phyloP scores from a whole-genome alignment of 2,113 vertebrate species.

The Petromus typicus region DNA sequence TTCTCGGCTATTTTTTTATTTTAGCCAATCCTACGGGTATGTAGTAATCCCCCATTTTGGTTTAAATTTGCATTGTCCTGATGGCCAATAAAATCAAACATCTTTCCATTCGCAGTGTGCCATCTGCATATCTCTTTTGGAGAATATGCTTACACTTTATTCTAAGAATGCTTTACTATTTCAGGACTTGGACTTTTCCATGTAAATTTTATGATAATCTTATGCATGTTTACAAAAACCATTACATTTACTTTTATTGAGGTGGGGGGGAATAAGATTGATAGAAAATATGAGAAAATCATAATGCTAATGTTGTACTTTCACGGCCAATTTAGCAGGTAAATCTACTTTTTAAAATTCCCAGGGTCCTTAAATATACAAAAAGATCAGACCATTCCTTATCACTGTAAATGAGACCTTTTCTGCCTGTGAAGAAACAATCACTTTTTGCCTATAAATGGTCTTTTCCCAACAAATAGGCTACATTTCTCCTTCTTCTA shows the following conservation, averaged over 20 bases:
- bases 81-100: background rate
- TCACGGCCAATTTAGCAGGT: background rate
- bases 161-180: constrained; percentile 37
- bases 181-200: background rate
- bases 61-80: background rate
- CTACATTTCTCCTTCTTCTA: background rate
- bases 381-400: background rate
- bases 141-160: background rate
- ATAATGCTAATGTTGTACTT: background rate
- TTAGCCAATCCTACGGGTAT: background rate
- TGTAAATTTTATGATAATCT: background rate
- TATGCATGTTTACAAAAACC: background rate
- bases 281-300: background rate
- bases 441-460: background rate
- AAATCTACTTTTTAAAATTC: background rate
- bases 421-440: background rate
- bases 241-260: background rate
- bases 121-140: background rate
- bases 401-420: background rate
- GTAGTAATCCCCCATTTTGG: background rate
- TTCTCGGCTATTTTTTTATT: background rate
- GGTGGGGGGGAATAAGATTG: background rate
- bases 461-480: background rate
- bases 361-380: background rate
- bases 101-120: background rate